Base-by-base conservation (phyloP, 1,140 invertebrate genomes). In the Lepidurus apus region DNA sequence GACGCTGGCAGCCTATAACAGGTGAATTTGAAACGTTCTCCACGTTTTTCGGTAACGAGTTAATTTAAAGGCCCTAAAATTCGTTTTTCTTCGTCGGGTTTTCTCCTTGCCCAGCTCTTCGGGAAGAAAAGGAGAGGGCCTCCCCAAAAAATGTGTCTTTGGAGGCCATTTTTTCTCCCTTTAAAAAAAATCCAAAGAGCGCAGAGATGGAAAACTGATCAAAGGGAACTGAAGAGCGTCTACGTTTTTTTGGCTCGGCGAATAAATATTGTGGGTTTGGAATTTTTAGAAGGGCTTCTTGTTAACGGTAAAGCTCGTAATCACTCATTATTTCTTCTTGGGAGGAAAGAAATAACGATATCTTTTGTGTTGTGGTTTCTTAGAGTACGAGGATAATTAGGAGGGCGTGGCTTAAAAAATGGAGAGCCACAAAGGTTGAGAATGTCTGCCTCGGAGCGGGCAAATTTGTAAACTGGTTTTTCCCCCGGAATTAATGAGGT, bases 31-130 rank as follows among this genome's bases (percentile, higher is more conserved):
- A 9, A 65, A 65, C 53, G 9, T 65, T 65, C 17, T 65, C 8
- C 53, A 65, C 53, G 53, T 65, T 65, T 65, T 65, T 13, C 53
- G 17, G 9, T 65, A 65, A 65, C 53, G 53, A 65, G 53, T 65
- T 65, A 65, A 65, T 21, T 65, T 65, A 65, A 65, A 65, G 45
- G 53, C 13, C 13, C 4, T 65, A 7, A 21, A 65, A 21, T 65
- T 65, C 21, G 17, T 21, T 65, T 17, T 65, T 17, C 21, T 65
- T 65, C 21, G 7, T 65, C 11, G 45, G 45, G 7, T 21, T 65
- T 65, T 65, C n/a, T 65, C 10, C 13, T 21, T 65, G n/a, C 6
- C 13, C 53, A n/a, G 53, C 34, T 34, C 34, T 65, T 17, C 13
- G 53, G n/a, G 13, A 65, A 21, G 21, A 7, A 21, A 65, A 21